A percentile compares a stretch with the other conserved stretches of the same genome.
Conservation (phyloP, 64 coral and sea anemone species). For the Cladopsammia gracilis region DNA sequence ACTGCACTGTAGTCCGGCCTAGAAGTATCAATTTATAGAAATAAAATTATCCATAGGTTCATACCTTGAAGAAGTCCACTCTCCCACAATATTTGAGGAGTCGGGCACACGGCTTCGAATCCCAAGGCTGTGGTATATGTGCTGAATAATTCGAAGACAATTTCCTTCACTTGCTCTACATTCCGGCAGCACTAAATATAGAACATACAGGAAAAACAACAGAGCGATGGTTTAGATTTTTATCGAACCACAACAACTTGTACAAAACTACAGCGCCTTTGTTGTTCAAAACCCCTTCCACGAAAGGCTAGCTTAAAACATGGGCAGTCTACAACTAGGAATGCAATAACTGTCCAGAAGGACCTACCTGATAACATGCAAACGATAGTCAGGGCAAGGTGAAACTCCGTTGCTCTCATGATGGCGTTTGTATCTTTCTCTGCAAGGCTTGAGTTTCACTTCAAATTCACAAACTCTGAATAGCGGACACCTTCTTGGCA, state of each 20-base stretch:
- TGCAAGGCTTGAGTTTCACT: background rate
- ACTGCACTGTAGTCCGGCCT: background rate
- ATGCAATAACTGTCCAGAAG: background rate
- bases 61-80: conserved; percentile 74
- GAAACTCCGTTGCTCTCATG: background rate
- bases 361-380: conserved; percentile 33
- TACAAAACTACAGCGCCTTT: background rate
- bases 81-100: conserved; percentile 38
- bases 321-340: background rate
- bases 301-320: background rate
- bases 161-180: conserved; percentile 29
- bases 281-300: background rate
- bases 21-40: background rate
- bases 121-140: conserved; percentile 53
- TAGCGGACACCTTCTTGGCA: background rate
- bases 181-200: conserved; percentile 39
- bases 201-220: conserved; percentile 55
- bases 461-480: background rate
- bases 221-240: conserved; percentile 54
- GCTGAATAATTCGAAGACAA: conserved; percentile 53
- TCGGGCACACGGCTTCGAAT: background rate
- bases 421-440: background rate
- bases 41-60: background rate
- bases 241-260: conserved; percentile 22
- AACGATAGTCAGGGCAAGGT: background rate